A percentile compares a stretch with the other conserved stretches of the same genome.
Evolutionary conservation across 2,888 invertebrate genomes (phyloP).

Genomic region (Aquatica leii): DNA sequence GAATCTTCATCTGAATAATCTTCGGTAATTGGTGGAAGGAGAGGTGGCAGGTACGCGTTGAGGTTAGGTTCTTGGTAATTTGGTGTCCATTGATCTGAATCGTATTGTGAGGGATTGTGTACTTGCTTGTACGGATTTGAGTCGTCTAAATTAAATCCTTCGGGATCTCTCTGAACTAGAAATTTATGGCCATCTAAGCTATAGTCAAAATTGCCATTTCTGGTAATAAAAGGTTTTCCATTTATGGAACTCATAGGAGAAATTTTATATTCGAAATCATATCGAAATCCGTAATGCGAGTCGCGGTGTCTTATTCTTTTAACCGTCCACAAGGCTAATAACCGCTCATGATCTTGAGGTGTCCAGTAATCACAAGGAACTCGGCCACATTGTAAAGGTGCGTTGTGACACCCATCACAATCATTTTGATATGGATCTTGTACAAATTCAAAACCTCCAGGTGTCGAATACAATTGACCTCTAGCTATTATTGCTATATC

Average conservation of each 20-base stretch:
- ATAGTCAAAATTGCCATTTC: conserved; percentile 60
- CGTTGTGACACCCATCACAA: conserved; percentile 61
- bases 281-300: conserved; percentile 61
- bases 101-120: background rate
- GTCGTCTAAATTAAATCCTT: conserved; percentile 13
- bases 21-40: conserved; percentile 15
- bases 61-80: conserved; percentile 17
- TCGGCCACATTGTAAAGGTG: conserved; percentile 35
- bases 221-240: conserved; percentile 47
- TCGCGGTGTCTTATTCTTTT: conserved; percentile 73
- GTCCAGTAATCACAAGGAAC: conserved; percentile 41
- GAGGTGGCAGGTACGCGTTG: conserved; percentile 35
- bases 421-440: conserved; percentile 59
- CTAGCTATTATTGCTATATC: conserved; percentile 72
- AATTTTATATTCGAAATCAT: conserved; percentile 74
- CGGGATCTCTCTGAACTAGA: conserved; percentile 62
- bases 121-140: conserved; percentile 5
- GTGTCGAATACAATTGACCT: conserved; percentile 67
- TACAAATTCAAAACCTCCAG: conserved; percentile 65
- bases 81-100: conserved; percentile 16
- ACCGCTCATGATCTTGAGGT: conserved; percentile 52
- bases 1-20: conserved; percentile 25
- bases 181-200: conserved; percentile 70
- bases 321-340: conserved; percentile 74
- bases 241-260: conserved; percentile 63